Base-by-base conservation (phyloP, 2,113 vertebrate species). In the Oncorhynchus nerka region DNA sequence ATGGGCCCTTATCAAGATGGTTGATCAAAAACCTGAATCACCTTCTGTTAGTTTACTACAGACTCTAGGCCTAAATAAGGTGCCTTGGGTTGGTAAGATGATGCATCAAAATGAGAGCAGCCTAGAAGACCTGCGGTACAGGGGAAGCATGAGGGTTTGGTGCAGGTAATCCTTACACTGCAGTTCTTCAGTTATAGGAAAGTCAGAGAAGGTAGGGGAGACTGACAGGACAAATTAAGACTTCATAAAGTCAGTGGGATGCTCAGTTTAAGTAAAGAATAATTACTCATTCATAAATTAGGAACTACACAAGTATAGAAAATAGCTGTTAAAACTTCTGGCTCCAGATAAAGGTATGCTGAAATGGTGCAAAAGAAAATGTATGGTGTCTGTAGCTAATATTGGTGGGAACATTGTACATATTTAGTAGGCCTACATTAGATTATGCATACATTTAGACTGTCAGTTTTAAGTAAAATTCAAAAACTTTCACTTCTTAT, bases 381-480 rank as follows among this genome's bases (percentile, higher is more conserved):
- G 80, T 74, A 74, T 78, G 71, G 22, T 68, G 68, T 77, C 75
- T 81, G 71, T 86, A 76, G 84, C n/a, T 59, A 59, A 65, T 49
- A 73, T 68, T 49, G 55, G 65, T 77, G 66, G 49, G 85, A 67
- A 73, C 76, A 76, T 71, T 90, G 84, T 86, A 85, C 74, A 86
- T 86, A 86, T 39, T 77, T 85, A 68, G 67, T 79, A 84, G 68
- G 70, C 77, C 80, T 84, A 73, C 79, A 74, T 86, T 87, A 86
- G 84, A 62, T 78, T 88, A 70, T 80, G 77, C 75, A 82, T 75
- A 55, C 20, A 70, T 70, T 70, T 16, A 57, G 20, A 78, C 67
- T 74, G 73, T 83, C 65, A 32, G 59, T 77, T 78, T 78, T 77
- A 32, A 75, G 75, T 84, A 81, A 86, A 68, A 80, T 57, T 48